Evolutionary conservation across 2,113 vertebrate genomes (phyloP), one percentile per base, ranked within the genome.

Genomic region (Planiliza haematocheilus): DNA sequence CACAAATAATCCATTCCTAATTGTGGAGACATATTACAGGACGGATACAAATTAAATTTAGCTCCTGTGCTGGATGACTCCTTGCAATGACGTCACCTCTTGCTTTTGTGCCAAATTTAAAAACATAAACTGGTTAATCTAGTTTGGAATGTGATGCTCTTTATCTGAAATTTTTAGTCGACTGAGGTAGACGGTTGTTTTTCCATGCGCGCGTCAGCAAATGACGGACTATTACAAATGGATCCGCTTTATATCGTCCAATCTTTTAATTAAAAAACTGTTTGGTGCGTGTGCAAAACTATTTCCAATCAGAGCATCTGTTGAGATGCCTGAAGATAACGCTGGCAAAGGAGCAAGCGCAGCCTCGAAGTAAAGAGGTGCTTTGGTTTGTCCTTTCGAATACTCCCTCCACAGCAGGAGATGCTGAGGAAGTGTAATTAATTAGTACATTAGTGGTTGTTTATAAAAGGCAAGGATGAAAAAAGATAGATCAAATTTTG

Each of bases 241-340:
- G 66, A 51, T 50, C 34, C 13, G 13, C n/a, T 53, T 66, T 18
- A 1, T 66, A 58, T 81, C 65, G 58, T 42, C 10, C 13, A 7
- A 51, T 78, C 58, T 68, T 79, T 86, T 72, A 81, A 84, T 84
- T 79, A 84, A 56, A 79, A 30, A 72, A 48, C 37, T 50, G 49
- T 64, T 67, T 73, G 11, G 12, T 17, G 11, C 39, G 11, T 42
- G 30, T 39, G 43, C 38, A 74, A 70, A 71, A 63, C 68, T 56
- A 66, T 77, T 58, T 70, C n/a, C 45, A 68, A 60, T 82, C 60
- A 11, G 8, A 48, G 64, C 39, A 55, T 63, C 12, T 3, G 8
- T 38, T 37, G 4, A 62, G 66, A 79, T 62, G 21, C 53, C 13
- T 51, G 48, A 67, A 49, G 78, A 79, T 84, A 79, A 77, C 51